A percentile compares a stretch with the other conserved stretches of the same genome.
Evolutionary conservation across 2,113 vertebrate genomes (phyloP).

Genomic region (Seriola quinqueradiata): DNA sequence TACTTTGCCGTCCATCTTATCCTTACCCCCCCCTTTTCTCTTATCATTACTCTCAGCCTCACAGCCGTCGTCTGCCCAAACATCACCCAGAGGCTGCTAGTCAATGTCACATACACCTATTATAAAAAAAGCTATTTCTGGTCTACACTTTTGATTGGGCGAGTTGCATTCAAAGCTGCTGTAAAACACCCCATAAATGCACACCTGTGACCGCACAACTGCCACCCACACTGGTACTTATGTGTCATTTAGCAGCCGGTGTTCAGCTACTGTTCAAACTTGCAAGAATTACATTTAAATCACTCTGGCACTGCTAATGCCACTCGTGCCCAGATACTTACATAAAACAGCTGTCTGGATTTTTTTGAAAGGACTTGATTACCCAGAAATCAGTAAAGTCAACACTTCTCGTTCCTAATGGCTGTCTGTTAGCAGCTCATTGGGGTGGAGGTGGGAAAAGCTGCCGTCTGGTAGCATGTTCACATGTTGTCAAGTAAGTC

Average conservation of each 20-base stretch:
- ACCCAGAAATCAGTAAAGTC: conserved; percentile 45
- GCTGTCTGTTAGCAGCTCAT: conserved; percentile 30
- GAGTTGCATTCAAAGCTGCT: conserved; percentile 43
- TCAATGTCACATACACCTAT: conserved; percentile 5
- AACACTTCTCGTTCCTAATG: conserved; percentile 14
- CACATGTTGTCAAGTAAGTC: neutral
- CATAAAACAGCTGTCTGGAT: conserved; percentile 1
- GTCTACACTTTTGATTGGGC: conserved; percentile 39
- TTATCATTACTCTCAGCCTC: conserved; percentile 33
- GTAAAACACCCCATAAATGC: conserved; percentile 45
- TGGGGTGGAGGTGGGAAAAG: neutral
- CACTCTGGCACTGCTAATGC: neutral
- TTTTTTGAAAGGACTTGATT: conserved; percentile 10
- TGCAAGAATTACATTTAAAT: conserved; percentile 26
- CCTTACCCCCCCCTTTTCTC: conserved; percentile 14
- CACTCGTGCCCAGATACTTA: conserved; percentile 8
- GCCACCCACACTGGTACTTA: conserved; percentile 27
- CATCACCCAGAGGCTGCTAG: neutral
- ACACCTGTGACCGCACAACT: conserved; percentile 60
- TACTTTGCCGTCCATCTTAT: conserved; percentile 52
- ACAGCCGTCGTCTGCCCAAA: conserved; percentile 21
- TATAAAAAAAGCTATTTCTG: neutral
- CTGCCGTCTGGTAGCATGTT: conserved; percentile 4
- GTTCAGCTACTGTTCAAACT: conserved; percentile 43
- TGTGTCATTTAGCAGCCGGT: conserved; percentile 44